phyloP scores from a whole-genome alignment of 1,140 invertebrate genomes.

The Ostrea denselamellosa region DNA sequence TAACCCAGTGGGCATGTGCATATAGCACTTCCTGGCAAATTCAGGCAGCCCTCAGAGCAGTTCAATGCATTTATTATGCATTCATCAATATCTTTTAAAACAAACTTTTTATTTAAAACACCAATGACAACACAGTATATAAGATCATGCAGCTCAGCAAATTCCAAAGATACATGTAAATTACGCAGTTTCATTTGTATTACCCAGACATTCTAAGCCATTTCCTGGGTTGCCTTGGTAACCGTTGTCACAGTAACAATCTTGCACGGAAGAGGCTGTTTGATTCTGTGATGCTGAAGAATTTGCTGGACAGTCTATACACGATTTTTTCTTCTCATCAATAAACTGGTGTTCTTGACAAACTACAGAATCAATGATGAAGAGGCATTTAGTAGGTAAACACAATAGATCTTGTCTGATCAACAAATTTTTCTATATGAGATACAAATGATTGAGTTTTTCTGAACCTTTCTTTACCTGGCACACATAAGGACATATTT shows the following conservation, averaged over 20 bases:
- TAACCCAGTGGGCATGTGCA: conserved; percentile 74
- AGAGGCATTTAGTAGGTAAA: not conserved
- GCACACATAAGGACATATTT: too few relatives aligned
- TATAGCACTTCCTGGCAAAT: conserved; percentile 65
- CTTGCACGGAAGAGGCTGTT: not conserved
- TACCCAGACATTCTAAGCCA: conserved; percentile 48
- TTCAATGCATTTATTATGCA: conserved; percentile 60
- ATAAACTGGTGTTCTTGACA: conserved; percentile 45
- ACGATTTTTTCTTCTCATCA: conserved; percentile 35
- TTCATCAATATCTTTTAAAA: conserved; percentile 60
- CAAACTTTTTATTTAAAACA: not conserved
- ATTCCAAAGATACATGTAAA: not conserved
- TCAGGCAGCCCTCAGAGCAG: conserved; percentile 66
- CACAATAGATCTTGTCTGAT: not conserved
- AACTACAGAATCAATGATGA: conserved; percentile 15
- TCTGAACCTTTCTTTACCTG: too few relatives aligned
- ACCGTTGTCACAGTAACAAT: conserved; percentile 51
- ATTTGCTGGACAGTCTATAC: conserved; percentile 48
- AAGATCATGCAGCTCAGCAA: not conserved
- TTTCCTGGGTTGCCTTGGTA: conserved; percentile 45
- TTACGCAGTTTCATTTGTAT: not conserved
- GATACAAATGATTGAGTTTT: too few relatives aligned
- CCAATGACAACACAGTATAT: not conserved
- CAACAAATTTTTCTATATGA: too few relatives aligned
- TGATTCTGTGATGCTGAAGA: conserved; percentile 34